These are phyloP conservation scores for Volucella zonaria DNA, from an alignment of 2,888 invertebrate species.

Conservation along the genomic window DNA sequence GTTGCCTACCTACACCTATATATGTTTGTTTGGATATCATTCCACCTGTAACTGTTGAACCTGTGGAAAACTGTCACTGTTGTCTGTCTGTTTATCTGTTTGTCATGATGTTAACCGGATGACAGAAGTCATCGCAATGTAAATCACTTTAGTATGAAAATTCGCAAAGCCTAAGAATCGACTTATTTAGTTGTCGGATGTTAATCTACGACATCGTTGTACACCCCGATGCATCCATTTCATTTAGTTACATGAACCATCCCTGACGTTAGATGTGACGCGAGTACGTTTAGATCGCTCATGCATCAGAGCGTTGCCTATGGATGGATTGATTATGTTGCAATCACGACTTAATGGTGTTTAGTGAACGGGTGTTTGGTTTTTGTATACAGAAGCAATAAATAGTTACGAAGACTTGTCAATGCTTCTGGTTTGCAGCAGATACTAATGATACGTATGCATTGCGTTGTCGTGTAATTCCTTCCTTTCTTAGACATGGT, in stretches of 20 bases:
- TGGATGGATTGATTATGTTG: slow-evolving; percentile 27
- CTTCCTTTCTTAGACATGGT: too few species aligned
- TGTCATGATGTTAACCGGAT: slow-evolving; percentile 26
- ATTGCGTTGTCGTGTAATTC: too few species aligned
- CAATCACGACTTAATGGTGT: neutral
- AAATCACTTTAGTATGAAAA: slow-evolving; percentile 3
- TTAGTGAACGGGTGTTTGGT: too few species aligned
- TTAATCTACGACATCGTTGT: slow-evolving; percentile 28
- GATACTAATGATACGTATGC: too few species aligned
- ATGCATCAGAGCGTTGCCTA: neutral
- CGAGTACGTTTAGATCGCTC: neutral
- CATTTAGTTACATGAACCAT: neutral
- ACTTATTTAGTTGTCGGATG: slow-evolving; percentile 36
- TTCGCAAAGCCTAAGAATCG: slow-evolving; percentile 10
- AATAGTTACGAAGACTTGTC: too few species aligned
- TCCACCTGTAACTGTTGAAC: neutral
- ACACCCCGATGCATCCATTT: neutral
- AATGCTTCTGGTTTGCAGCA: too few species aligned
- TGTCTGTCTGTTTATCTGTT: neutral
- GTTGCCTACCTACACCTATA: too few species aligned
- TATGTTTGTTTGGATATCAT: too few species aligned
- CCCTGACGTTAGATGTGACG: neutral
- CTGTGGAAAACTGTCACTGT: slow-evolving; percentile 37
- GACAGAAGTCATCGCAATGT: slow-evolving; percentile 1
- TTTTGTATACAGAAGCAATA: too few species aligned